Conservation (phyloP, 1,140 invertebrate species). For the Conopomorpha cramerella region DNA sequence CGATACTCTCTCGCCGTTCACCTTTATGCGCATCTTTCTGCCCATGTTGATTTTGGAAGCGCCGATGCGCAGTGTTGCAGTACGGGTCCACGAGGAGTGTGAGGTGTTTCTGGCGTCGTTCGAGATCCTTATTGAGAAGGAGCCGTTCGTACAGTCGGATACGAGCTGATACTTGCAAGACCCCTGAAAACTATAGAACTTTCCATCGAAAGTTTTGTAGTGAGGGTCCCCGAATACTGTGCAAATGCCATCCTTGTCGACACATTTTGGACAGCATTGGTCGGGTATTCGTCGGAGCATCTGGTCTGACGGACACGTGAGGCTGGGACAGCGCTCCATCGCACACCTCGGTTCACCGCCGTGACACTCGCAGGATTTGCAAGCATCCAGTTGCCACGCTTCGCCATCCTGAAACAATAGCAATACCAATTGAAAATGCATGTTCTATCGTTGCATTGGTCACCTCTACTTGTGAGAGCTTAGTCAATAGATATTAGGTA, state of each 20-base stretch:
- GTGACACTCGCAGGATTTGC: constrained; percentile 82
- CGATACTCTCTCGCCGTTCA: constrained; percentile 75
- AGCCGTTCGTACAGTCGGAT: constrained; percentile 77
- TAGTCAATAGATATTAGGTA: no score
- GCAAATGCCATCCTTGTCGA: constrained; percentile 87
- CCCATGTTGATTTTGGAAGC: constrained; percentile 82
- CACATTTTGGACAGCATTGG: constrained; percentile 85
- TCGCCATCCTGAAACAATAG: constrained; percentile 76
- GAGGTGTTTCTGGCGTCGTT: constrained; percentile 81
- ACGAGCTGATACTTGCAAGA: constrained; percentile 88
- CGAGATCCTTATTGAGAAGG: constrained; percentile 86
- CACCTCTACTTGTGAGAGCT: no score
- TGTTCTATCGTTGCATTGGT: no score
- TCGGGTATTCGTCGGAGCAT: constrained; percentile 71
- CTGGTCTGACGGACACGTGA: constrained; percentile 75
- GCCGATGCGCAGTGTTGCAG: constrained; percentile 78
- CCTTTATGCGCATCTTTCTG: constrained; percentile 84
- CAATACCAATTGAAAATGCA: no score
- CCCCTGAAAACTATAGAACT: constrained; percentile 89
- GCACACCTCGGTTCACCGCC: constrained; percentile 80
- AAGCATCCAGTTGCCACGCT: constrained; percentile 83
- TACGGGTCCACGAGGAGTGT: constrained; percentile 85
- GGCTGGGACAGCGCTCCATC: constrained; percentile 72
- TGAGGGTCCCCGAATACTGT: constrained; percentile 93
- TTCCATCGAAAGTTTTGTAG: constrained; percentile 91